A percentile compares a stretch with the other conserved stretches of the same genome.
phyloP scores from a whole-genome alignment of 2,888 invertebrate species.

The Oasisia sp. region DNA sequence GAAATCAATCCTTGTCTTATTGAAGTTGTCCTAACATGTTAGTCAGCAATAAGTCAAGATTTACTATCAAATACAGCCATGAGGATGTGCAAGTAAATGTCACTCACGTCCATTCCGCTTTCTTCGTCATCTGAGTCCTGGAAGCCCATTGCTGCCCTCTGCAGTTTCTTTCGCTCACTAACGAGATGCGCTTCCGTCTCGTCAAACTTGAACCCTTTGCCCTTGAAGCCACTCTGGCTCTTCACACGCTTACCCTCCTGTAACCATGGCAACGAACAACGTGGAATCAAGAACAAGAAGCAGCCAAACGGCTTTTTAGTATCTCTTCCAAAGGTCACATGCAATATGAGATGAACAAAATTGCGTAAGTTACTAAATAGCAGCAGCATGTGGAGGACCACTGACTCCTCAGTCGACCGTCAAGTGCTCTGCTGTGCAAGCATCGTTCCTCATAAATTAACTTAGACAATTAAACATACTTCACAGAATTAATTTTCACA shows the following conservation, averaged over 20 bases:
- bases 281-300: neutral
- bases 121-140: constrained; percentile 99
- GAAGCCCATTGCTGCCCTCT: constrained; percentile 87
- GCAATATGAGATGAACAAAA: too few relatives aligned
- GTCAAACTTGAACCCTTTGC: constrained; percentile 96
- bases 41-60: neutral
- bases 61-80: neutral
- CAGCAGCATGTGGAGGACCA: too few relatives aligned
- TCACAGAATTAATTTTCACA: too few relatives aligned
- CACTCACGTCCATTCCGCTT: constrained; percentile 84
- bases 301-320: neutral
- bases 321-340: neutral
- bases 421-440: too few relatives aligned
- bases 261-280: neutral
- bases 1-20: too few relatives aligned
- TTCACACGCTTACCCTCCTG: constrained; percentile 59
- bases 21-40: too few relatives aligned
- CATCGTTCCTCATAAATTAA: too few relatives aligned
- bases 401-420: too few relatives aligned
- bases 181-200: constrained; percentile 96
- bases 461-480: too few relatives aligned
- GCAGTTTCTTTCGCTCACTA: constrained; percentile 95
- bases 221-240: constrained; percentile 73
- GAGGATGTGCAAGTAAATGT: neutral
- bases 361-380: too few relatives aligned